phyloP scores from a whole-genome alignment of 2,113 vertebrate genomes.

The Eonycteris spelaea region DNA sequence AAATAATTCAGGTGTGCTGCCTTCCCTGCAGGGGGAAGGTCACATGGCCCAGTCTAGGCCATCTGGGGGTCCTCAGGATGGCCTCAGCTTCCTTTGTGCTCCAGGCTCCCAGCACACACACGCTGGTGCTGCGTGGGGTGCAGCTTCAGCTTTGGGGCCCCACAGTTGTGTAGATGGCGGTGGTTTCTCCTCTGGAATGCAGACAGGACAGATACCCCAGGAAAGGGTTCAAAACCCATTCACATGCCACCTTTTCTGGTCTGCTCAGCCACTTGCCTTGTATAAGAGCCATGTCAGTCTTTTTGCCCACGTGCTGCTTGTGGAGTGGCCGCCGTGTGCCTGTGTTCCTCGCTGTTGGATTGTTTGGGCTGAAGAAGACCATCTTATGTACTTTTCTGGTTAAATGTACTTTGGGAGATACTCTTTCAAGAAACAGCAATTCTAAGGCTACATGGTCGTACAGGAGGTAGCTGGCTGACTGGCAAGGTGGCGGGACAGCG shows the following conservation, averaged over 20 bases:
- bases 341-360: neutral
- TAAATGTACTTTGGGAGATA: neutral
- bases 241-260: neutral
- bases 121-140: neutral
- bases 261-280: neutral
- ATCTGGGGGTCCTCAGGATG: neutral
- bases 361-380: neutral
- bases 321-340: accelerated
- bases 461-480: neutral
- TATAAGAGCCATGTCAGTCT: accelerated
- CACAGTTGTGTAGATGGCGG: accelerated
- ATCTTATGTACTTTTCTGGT: neutral
- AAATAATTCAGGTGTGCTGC: neutral
- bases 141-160: neutral
- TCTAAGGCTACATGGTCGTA: neutral
- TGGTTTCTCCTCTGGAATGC: neutral
- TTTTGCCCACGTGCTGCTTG: neutral
- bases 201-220: neutral
- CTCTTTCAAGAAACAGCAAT: neutral
- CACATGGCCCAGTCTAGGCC: neutral
- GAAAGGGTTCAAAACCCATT: neutral
- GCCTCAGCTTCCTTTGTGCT: neutral
- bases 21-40: too few species aligned
- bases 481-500: neutral
- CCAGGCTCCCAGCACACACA: accelerated